Evolutionary conservation across 2,888 invertebrate species (phyloP).

Genomic region (Pandemis heparana): DNA sequence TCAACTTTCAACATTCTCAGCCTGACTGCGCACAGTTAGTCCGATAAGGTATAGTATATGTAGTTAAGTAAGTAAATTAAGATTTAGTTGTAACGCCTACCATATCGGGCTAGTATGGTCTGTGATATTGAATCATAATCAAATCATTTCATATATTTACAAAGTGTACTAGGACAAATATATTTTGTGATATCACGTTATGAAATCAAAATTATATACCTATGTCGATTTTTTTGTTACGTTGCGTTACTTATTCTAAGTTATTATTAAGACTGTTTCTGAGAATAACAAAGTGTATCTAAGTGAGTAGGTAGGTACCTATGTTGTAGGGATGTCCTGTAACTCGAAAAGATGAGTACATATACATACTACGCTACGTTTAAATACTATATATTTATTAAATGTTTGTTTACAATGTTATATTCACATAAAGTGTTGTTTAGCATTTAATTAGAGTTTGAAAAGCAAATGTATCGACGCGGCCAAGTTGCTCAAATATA

Average conservation of each 20-base stretch:
- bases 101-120: constrained; percentile 26
- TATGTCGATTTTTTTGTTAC: constrained; percentile 10
- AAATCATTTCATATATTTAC: constrained; percentile 31
- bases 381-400: neutral
- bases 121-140: constrained; percentile 42
- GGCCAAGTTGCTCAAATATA: no score
- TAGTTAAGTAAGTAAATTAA: neutral
- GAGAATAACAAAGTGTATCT: neutral
- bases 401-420: neutral
- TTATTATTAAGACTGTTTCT: constrained; percentile 2
- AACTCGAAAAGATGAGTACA: neutral
- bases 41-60: neutral
- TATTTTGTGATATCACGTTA: constrained; percentile 24
- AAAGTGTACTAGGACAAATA: constrained; percentile 27
- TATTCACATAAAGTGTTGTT: no score
- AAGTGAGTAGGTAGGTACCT: neutral
- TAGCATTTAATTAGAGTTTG: no score
- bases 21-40: neutral
- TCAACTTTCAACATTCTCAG: neutral
- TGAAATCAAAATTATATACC: constrained; percentile 21
- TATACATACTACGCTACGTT: no score
- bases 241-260: constrained; percentile 16
- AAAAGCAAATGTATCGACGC: no score
- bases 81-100: constrained; percentile 13
- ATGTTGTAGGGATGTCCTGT: neutral